These are phyloP conservation scores for Pediacus dermestoides DNA, from an alignment of 2,888 invertebrate species.

Conservation along the genomic window DNA sequence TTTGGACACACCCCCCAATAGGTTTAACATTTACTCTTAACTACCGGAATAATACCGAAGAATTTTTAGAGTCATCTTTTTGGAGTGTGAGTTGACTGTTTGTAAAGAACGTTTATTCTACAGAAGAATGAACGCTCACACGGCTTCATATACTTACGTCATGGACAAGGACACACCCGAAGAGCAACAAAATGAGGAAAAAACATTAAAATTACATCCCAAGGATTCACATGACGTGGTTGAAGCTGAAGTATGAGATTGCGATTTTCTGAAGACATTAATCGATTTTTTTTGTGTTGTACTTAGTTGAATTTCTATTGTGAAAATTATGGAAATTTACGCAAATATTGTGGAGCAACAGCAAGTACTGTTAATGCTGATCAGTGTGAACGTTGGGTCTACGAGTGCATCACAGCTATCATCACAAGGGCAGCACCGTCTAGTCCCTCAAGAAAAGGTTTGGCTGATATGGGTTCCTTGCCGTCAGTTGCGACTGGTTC, in stretches of 20 bases:
- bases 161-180: too few relatives aligned
- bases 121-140: conserved; percentile 38
- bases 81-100: conserved; percentile 45
- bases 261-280: conserved; percentile 6
- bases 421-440: conserved; percentile 35
- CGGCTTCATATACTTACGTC: conserved; percentile 29
- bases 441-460: conserved; percentile 21
- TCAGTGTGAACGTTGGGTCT: conserved; percentile 40
- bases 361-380: conserved; percentile 43
- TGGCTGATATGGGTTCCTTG: conserved; percentile 12
- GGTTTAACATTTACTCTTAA: conserved; percentile 51
- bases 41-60: too few relatives aligned
- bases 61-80: conserved; percentile 40
- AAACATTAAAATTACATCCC: conserved; percentile 41
- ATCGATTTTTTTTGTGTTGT: conserved; percentile 10
- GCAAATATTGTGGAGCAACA: conserved; percentile 46
- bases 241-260: conserved; percentile 40
- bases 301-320: conserved; percentile 42
- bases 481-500: conserved; percentile 12
- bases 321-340: conserved; percentile 44
- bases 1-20: conserved; percentile 61
- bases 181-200: conserved; percentile 15
- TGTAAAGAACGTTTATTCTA: conserved; percentile 41
- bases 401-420: conserved; percentile 29
- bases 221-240: conserved; percentile 39